Evolutionary conservation across 2,888 invertebrate species (phyloP).

Genomic region (Notodonta dromedarius): DNA sequence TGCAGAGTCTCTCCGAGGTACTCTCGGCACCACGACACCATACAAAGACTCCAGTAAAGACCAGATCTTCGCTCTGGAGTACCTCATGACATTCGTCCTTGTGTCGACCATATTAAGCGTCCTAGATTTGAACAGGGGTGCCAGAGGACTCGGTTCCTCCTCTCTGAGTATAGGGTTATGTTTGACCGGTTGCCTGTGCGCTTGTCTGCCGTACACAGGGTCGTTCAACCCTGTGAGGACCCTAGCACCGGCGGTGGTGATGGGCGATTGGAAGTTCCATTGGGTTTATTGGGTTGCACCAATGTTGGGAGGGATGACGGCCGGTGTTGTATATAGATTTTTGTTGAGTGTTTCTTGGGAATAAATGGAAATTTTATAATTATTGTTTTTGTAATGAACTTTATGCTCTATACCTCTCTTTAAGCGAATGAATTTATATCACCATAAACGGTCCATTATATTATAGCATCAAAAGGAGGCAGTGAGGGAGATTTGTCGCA

Average conservation of each 20-base stretch:
- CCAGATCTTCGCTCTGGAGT: conserved; percentile 37
- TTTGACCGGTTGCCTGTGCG: conserved; percentile 41
- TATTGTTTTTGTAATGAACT: neutral
- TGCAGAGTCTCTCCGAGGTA: conserved; percentile 18
- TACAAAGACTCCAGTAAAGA: conserved; percentile 14
- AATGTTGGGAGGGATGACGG: conserved; percentile 36
- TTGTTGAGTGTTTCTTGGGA: conserved; percentile 21
- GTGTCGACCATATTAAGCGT: conserved; percentile 42
- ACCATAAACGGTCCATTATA: too few species aligned
- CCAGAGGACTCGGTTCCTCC: conserved; percentile 41
- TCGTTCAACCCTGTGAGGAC: conserved; percentile 42
- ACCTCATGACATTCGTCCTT: conserved; percentile 42
- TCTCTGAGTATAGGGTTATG: conserved; percentile 46
- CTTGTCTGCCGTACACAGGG: conserved; percentile 38
- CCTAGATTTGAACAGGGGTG: conserved; percentile 34
- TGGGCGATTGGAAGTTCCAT: conserved; percentile 35
- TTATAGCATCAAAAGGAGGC: too few species aligned
- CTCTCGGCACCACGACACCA: conserved; percentile 33
- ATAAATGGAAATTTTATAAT: conserved; percentile 1
- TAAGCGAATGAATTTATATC: too few species aligned
- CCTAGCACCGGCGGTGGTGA: conserved; percentile 41
- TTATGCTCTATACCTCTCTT: too few species aligned
- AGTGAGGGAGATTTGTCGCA: too few species aligned
- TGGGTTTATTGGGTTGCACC: conserved; percentile 47
- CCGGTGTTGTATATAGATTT: conserved; percentile 41